phyloP scores from a whole-genome alignment of 2,113 vertebrate genomes.

The Plecturocebus donacophilus region DNA sequence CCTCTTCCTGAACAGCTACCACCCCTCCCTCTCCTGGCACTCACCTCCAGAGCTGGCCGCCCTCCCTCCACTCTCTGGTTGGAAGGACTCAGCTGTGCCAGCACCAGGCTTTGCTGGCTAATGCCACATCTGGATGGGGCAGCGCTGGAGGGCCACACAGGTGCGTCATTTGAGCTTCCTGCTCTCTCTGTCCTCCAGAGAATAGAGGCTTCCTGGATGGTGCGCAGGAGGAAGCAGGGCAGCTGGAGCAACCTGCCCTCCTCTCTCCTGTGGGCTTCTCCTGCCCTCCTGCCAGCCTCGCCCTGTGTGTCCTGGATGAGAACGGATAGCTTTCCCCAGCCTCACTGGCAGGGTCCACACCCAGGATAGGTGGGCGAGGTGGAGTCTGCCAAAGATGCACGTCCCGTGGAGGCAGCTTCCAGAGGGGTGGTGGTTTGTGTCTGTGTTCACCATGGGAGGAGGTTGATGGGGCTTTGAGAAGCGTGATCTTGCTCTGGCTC shows the following conservation, averaged over 20 bases:
- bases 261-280: too few species aligned
- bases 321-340: background rate
- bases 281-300: background rate
- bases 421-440: fast-evolving
- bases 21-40: background rate
- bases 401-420: background rate
- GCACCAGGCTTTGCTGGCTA: fast-evolving
- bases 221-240: background rate
- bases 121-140: background rate
- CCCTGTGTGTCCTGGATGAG: background rate
- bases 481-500: background rate
- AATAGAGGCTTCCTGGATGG: background rate
- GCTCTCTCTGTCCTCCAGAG: background rate
- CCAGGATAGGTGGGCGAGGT: fast-evolving
- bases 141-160: background rate
- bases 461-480: background rate
- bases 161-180: background rate
- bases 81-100: background rate
- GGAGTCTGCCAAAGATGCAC: fast-evolving
- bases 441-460: background rate
- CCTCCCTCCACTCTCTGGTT: background rate
- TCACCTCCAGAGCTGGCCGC: background rate
- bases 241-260: background rate
- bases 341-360: background rate
- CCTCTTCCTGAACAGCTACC: background rate